phyloP scores from a whole-genome alignment of 35 echinoderm and acorn worm genomes.

The Heliocidaris tuberculata region DNA sequence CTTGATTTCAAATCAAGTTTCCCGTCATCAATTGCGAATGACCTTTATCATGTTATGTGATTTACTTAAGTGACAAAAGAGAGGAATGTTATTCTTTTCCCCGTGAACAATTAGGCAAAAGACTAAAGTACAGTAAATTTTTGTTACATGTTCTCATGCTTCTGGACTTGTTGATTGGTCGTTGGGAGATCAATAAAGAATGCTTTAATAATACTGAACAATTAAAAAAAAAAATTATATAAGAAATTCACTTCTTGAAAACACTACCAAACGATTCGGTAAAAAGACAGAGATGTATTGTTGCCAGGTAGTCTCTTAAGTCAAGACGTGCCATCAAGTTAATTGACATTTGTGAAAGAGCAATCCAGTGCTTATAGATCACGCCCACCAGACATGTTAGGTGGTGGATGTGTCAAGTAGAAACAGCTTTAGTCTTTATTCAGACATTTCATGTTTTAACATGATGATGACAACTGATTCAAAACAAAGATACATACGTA shows the following conservation, averaged over 20 bases:
- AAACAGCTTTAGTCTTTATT: neutral
- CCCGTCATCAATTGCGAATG: neutral
- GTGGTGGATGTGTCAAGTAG: neutral
- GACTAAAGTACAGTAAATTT: neutral
- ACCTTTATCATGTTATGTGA: neutral
- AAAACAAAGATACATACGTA: neutral
- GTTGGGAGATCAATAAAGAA: no score
- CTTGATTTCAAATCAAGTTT: conserved; percentile 2
- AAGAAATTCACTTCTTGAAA: no score
- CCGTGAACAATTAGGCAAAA: neutral
- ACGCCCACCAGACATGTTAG: neutral
- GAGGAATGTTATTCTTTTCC: neutral
- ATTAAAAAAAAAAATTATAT: no score
- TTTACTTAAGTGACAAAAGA: neutral
- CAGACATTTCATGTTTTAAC: neutral
- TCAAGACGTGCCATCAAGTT: neutral
- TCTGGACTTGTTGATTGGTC: neutral
- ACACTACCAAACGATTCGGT: no score
- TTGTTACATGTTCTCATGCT: neutral
- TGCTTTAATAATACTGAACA: no score
- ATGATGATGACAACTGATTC: neutral
- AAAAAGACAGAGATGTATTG: no score
- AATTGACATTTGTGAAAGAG: neutral
- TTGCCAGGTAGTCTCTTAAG: neutral
- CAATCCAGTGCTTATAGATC: neutral